Evolutionary conservation across 2,888 invertebrate genomes (phyloP), one percentile per base, ranked within the genome.

Genomic region (Euspilapteryx auroguttella): DNA sequence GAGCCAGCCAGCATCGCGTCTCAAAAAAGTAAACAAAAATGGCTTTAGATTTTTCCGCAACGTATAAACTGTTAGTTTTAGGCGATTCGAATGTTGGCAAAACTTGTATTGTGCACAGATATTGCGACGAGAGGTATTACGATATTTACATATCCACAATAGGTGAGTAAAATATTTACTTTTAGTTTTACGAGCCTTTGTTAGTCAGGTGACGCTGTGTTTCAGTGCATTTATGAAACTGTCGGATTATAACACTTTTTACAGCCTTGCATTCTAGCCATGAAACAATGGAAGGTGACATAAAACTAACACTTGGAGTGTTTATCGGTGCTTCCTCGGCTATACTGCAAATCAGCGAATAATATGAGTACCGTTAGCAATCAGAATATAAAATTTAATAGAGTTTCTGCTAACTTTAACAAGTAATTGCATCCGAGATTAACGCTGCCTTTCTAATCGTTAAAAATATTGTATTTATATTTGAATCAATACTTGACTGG

Each of bases 41-140:
- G 89, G 88, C 89, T 79, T 78, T 88, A 56, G 89, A 90, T 65
- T 90, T 89, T 68, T 86, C 88, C 49, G 87, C 89, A 40, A 91
- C 90, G 39, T 92, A 90, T 63, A 92, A 92, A 75, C 82, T 91
- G 39, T 76, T 91, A 49, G 89, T 92, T 47, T 76, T 92, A 51
- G 91, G 91, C 32, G 91, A 92, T 75, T 90, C 90, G 29, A 91
- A 91, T 76, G 91, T 92, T 36, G 91, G 91, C 11, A 92, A 92
- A 79, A 91, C 91, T 34, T 92, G 91, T 66, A 88, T 92, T 45
- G 90, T 91, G 46, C 91, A 91, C 61, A 81, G 91, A 64, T 92
- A 90, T 53, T 91, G 91, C 58, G 91, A 91, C 59, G 91, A 92
- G 64, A 81, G 89, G 47, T 92, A 89, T 66, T 91, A 90, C 69